Conservation (phyloP, 2,888 invertebrate genomes). For the Eupithecia abbreviata region DNA sequence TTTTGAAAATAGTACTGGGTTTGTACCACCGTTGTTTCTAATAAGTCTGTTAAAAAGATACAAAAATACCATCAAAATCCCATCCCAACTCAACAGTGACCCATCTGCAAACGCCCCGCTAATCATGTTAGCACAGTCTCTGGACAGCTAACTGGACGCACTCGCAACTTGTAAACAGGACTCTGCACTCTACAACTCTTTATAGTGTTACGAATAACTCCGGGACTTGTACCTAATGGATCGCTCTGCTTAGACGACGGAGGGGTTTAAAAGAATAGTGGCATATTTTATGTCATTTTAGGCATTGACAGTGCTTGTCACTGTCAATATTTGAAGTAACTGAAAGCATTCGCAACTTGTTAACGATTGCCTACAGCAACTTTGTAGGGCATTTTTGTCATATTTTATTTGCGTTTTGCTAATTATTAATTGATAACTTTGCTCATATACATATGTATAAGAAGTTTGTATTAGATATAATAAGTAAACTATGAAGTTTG, state of each 20-base stretch:
- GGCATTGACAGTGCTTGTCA: too few relatives aligned
- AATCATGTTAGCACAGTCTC: constrained; percentile 66
- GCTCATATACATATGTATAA: too few relatives aligned
- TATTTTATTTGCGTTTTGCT: too few relatives aligned
- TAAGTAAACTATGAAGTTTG: too few relatives aligned
- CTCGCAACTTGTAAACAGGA: constrained; percentile 69
- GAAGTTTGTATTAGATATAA: too few relatives aligned
- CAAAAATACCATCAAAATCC: background rate
- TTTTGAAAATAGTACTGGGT: background rate
- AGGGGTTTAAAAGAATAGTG: constrained; percentile 5
- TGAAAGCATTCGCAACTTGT: too few relatives aligned
- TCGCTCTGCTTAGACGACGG: constrained; percentile 69
- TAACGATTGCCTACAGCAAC: too few relatives aligned
- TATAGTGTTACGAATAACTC: constrained; percentile 79
- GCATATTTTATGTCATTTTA: background rate
- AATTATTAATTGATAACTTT: too few relatives aligned
- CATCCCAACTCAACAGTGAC: constrained; percentile 14
- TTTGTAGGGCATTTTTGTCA: too few relatives aligned
- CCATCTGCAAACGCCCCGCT: constrained; percentile 41
- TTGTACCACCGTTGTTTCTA: background rate
- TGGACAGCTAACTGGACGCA: constrained; percentile 55
- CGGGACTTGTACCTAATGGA: constrained; percentile 78
- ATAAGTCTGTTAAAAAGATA: background rate
- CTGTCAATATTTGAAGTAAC: too few relatives aligned
- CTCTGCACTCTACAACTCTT: constrained; percentile 71